Evolutionary conservation across 2,797 vertebrate genomes (phyloP).

Genomic region (Aplochiton taeniatus): DNA sequence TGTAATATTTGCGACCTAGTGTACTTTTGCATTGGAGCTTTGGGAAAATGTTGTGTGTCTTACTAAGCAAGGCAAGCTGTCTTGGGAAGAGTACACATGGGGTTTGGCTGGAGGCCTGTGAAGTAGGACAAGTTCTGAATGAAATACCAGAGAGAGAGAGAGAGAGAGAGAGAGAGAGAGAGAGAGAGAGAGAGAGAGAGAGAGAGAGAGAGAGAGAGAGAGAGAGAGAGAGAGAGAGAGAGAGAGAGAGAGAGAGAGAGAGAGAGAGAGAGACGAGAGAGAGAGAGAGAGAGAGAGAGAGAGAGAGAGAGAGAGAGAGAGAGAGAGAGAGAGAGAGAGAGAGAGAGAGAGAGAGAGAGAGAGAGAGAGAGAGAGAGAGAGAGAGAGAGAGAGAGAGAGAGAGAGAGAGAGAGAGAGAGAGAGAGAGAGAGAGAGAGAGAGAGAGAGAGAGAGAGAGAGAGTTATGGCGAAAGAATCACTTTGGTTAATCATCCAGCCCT

Average conservation of each 20-base stretch:
- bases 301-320: not conserved
- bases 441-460: conserved; percentile 15
- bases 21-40: conserved; percentile 56
- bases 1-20: conserved; percentile 57
- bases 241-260: not conserved
- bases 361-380: not conserved
- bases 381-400: conserved; percentile 10
- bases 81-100: conserved; percentile 31
- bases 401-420: conserved; percentile 15
- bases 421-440: not conserved
- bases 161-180: not conserved
- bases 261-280: conserved; percentile 13
- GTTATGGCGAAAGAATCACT: conserved; percentile 20
- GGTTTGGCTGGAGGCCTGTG: conserved; percentile 45
- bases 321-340: not conserved
- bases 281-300: not conserved
- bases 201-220: not conserved
- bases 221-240: conserved; percentile 1
- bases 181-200: not conserved
- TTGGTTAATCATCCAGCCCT: conserved; percentile 45
- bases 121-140: conserved; percentile 45
- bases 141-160: conserved; percentile 14
- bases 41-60: conserved; percentile 30
- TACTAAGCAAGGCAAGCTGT: conserved; percentile 26
- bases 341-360: not conserved